Evolutionary conservation across 2,797 vertebrate species (phyloP).

Genomic region (Dicrostonyx torquatus): DNA sequence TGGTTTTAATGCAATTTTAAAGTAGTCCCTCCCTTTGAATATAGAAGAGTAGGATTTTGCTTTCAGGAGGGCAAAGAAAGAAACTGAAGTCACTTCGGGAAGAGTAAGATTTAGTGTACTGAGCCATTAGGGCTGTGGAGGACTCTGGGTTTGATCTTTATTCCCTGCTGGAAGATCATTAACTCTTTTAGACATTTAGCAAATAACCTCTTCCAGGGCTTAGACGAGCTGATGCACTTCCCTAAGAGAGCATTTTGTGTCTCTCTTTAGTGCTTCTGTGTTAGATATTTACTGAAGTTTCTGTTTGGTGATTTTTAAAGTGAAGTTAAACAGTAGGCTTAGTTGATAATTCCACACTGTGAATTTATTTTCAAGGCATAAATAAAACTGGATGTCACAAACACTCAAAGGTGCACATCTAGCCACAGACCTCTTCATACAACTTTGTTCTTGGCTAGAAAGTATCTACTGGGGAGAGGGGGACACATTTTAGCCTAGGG

Average conservation of each 20-base stretch:
- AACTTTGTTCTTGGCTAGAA: not conserved
- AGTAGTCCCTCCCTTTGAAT: constrained; percentile 74
- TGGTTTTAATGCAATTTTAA: constrained; percentile 80
- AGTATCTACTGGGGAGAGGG: constrained; percentile 26
- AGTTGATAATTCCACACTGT: constrained; percentile 70
- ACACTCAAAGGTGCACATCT: not conserved
- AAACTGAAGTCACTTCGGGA: constrained; percentile 75
- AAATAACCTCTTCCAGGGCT: constrained; percentile 75
- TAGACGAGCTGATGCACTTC: constrained; percentile 60
- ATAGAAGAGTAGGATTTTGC: constrained; percentile 68
- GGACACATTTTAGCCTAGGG: constrained; percentile 60
- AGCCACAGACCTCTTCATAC: not conserved
- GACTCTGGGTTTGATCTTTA: constrained; percentile 79
- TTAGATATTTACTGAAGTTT: constrained; percentile 70
- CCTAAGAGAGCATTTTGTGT: constrained; percentile 62
- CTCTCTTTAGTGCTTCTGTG: constrained; percentile 59
- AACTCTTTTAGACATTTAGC: constrained; percentile 81
- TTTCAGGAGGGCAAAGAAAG: constrained; percentile 66
- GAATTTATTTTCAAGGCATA: constrained; percentile 72
- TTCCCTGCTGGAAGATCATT: constrained; percentile 82
- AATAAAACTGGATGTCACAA: constrained; percentile 61
- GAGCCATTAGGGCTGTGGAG: constrained; percentile 76
- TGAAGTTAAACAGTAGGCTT: constrained; percentile 71
- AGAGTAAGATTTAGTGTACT: constrained; percentile 74
- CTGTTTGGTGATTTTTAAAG: constrained; percentile 70